A percentile compares a stretch with the other conserved stretches of the same genome.
Evolutionary conservation across 2,113 vertebrate species (phyloP).

Genomic region (Hymenochirus boettgeri): DNA sequence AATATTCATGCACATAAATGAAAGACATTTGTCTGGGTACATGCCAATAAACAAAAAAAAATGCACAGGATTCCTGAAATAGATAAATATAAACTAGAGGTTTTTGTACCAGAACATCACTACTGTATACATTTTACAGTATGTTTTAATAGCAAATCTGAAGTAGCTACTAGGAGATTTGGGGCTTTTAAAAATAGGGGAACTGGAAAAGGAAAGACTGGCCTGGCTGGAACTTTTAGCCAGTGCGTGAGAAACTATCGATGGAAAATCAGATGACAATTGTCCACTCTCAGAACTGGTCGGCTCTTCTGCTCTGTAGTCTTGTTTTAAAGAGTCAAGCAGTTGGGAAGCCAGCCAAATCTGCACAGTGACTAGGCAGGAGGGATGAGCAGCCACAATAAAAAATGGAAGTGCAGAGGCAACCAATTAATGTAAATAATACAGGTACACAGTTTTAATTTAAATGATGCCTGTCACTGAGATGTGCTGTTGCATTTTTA

Average conservation of each 20-base stretch:
- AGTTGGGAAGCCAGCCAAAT: slow-evolving; percentile 66
- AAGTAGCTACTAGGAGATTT: slow-evolving; percentile 75
- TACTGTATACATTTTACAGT: not conserved
- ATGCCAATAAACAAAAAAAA: slow-evolving; percentile 28
- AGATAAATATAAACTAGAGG: too few relatives aligned
- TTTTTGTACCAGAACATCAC: too few relatives aligned
- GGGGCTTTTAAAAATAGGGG: slow-evolving; percentile 70
- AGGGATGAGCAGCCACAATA: slow-evolving; percentile 59
- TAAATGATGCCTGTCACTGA: too few relatives aligned
- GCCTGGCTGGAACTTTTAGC: slow-evolving; percentile 64
- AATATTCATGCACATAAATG: slow-evolving; percentile 25
- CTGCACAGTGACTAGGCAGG: slow-evolving; percentile 69
- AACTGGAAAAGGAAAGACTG: slow-evolving; percentile 60
- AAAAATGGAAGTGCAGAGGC: slow-evolving; percentile 54
- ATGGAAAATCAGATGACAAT: slow-evolving; percentile 53
- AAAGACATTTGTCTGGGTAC: slow-evolving; percentile 46
- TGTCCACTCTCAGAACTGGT: slow-evolving; percentile 58
- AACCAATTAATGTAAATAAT: slow-evolving; percentile 45
- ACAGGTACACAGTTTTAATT: too few relatives aligned
- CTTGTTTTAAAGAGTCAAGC: slow-evolving; percentile 56
- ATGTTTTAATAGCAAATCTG: slow-evolving; percentile 57
- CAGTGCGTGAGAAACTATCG: slow-evolving; percentile 56
- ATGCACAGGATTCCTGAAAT: not conserved
- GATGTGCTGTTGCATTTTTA: too few relatives aligned
- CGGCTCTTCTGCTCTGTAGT: slow-evolving; percentile 49